These are phyloP conservation scores for Bothrops jararaca DNA, from an alignment of 2,113 vertebrate genomes.

Conservation along the genomic window DNA sequence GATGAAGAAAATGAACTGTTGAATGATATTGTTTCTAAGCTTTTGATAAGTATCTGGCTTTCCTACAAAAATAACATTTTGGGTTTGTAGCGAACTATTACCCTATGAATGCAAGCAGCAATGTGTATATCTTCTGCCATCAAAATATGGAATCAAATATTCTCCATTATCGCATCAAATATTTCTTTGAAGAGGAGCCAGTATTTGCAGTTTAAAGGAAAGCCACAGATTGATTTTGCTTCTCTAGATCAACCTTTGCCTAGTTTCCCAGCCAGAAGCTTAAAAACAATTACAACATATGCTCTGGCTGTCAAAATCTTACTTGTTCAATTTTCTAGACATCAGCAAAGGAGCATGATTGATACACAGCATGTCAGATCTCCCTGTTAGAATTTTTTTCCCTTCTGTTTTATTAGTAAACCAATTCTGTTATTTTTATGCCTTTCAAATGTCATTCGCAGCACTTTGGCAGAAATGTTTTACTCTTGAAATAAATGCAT, in stretches of 20 bases:
- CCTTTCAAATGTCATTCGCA: conserved; percentile 26
- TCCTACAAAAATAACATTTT: neutral
- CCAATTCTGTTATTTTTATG: conserved; percentile 28
- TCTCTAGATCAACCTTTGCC: conserved; percentile 35
- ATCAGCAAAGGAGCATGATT: conserved; percentile 25
- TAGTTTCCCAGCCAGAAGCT: conserved; percentile 33
- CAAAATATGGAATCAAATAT: neutral
- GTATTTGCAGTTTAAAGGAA: conserved; percentile 10
- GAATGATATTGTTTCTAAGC: neutral
- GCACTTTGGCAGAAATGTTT: conserved; percentile 13
- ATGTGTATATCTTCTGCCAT: neutral
- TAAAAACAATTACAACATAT: conserved; percentile 28
- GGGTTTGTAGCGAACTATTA: neutral
- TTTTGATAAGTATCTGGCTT: neutral
- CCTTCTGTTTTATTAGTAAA: conserved; percentile 12
- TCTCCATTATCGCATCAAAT: neutral
- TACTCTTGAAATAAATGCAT: conserved; percentile 8
- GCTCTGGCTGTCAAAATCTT: conserved; percentile 16
- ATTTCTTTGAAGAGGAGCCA: neutral
- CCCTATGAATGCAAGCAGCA: neutral
- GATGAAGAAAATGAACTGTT: neutral
- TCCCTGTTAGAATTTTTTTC: conserved; percentile 6
- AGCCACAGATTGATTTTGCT: conserved; percentile 40
- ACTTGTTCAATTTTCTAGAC: conserved; percentile 27
- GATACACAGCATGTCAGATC: conserved; percentile 14